Percentiles rank a stretch among this genome's conserved stretches.
phyloP scores from a whole-genome alignment of 2,888 invertebrate species.

The Oscheius onirici region DNA sequence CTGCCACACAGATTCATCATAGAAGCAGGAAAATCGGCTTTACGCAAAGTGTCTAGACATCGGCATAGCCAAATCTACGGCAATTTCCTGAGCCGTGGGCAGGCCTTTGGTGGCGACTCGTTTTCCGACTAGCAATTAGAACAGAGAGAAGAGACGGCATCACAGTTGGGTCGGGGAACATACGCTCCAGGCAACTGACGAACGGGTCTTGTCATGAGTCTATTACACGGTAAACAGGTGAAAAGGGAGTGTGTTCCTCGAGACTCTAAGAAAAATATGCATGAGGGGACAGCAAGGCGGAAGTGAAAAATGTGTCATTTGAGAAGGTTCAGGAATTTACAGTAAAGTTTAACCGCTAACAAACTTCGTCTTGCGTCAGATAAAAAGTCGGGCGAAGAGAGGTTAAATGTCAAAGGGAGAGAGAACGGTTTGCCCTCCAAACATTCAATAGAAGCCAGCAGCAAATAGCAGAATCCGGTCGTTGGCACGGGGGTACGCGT shows the following conservation, averaged over 20 bases:
- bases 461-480: conserved; percentile 29
- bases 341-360: too few species aligned
- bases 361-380: too few species aligned
- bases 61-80: conserved; percentile 5
- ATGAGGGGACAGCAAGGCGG: too few species aligned
- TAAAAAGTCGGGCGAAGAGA: background rate
- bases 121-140: conserved; percentile 27
- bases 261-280: conserved; percentile 14
- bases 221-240: conserved; percentile 22
- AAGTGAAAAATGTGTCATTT: too few species aligned
- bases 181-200: conserved; percentile 19
- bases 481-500: conserved; percentile 17
- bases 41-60: conserved; percentile 1
- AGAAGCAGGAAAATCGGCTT: conserved; percentile 1
- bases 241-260: conserved; percentile 2
- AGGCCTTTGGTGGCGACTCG: conserved; percentile 9
- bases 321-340: too few species aligned
- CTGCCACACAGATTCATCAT: background rate
- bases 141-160: background rate
- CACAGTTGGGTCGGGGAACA: background rate
- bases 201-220: conserved; percentile 14
- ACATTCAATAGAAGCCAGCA: conserved; percentile 16
- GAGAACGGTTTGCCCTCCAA: conserved; percentile 29
- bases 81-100: conserved; percentile 16
- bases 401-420: conserved; percentile 17